Percentiles rank a stretch among this genome's conserved stretches.
phyloP scores from a whole-genome alignment of 2,797 vertebrate genomes.

The Micromesistius poutassou region DNA sequence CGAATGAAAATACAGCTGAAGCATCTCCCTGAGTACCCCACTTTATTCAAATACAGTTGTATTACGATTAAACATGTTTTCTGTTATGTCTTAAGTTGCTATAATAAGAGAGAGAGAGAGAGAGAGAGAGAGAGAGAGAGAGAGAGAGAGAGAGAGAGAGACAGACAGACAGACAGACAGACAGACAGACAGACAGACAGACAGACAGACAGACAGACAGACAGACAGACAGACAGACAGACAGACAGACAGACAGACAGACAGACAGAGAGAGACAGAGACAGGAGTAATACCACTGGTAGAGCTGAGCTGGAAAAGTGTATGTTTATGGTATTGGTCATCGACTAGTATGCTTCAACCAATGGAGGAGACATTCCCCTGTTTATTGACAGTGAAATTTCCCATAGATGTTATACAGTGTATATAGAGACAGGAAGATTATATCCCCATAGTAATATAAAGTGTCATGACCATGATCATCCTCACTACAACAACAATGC shows the following conservation, averaged over 20 bases:
- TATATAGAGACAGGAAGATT: not conserved
- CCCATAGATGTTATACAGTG: not conserved
- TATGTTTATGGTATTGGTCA: not conserved
- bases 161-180: not conserved
- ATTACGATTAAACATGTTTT: not conserved
- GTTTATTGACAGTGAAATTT: no score
- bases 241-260: not conserved
- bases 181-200: not conserved
- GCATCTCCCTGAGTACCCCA: not conserved
- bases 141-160: conserved; percentile 1
- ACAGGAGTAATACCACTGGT: not conserved
- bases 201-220: not conserved
- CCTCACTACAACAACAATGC: not conserved
- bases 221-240: not conserved
- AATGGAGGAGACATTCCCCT: no score
- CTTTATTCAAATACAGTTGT: not conserved
- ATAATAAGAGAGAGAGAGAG: not conserved
- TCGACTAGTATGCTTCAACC: no score
- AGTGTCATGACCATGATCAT: not conserved
- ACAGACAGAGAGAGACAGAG: no score
- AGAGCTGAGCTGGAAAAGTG: not conserved
- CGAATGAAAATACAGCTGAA: not conserved
- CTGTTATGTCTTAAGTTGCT: conserved; percentile 3
- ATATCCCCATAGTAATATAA: not conserved
- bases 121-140: conserved; percentile 4